phyloP scores from a whole-genome alignment of 2,888 invertebrate species.

The Octodonta nipae region DNA sequence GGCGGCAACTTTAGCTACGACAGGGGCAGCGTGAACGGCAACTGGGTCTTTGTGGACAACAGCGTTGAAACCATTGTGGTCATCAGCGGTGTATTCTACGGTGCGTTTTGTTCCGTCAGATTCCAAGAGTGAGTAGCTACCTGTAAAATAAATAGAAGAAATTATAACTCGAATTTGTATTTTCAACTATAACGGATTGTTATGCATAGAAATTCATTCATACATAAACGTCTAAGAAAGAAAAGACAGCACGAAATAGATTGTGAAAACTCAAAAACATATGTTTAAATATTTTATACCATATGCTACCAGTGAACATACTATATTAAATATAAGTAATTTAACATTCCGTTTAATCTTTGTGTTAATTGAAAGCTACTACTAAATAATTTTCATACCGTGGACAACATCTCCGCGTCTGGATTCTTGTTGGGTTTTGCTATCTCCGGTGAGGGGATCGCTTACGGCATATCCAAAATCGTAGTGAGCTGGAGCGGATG shows the following conservation, averaged over 20 bases:
- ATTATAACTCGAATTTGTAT: too few relatives aligned
- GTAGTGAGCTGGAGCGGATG: slow-evolving; percentile 21
- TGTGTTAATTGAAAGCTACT: neutral
- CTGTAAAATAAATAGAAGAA: slow-evolving; percentile 20
- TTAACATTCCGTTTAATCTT: too few relatives aligned
- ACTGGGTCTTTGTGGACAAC: slow-evolving; percentile 32
- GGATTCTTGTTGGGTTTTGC: slow-evolving; percentile 47
- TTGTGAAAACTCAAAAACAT: neutral
- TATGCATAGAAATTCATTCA: too few relatives aligned
- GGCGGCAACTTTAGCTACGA: slow-evolving; percentile 13
- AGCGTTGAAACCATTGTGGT: slow-evolving; percentile 41
- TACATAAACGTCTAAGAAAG: too few relatives aligned
- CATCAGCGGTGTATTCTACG: slow-evolving; percentile 41
- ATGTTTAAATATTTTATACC: neutral
- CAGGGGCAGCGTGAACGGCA: slow-evolving; percentile 19
- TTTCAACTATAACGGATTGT: too few relatives aligned
- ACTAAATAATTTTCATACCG: slow-evolving; percentile 21
- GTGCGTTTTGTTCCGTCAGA: slow-evolving; percentile 39
- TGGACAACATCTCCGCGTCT: slow-evolving; percentile 40
- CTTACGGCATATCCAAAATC: slow-evolving; percentile 22
- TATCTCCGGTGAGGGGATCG: slow-evolving; percentile 36
- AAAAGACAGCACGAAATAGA: too few relatives aligned
- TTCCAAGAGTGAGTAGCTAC: slow-evolving; percentile 39
- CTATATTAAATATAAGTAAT: too few relatives aligned
- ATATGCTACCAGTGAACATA: too few relatives aligned